phyloP scores from a whole-genome alignment of 2,797 vertebrate species.

The Arremon brunneinucha region DNA sequence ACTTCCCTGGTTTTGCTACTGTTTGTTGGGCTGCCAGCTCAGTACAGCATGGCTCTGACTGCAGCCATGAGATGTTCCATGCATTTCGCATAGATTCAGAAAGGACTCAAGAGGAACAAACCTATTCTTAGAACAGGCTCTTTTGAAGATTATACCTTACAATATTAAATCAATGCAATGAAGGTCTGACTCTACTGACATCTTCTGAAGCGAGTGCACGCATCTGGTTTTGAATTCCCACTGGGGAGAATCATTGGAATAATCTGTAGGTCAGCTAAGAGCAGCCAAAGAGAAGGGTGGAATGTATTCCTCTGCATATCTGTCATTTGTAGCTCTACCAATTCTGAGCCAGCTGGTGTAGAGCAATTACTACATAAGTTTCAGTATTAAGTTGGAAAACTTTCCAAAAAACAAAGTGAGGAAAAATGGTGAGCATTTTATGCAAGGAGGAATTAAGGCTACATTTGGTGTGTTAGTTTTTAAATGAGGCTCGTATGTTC shows the following conservation, averaged over 20 bases:
- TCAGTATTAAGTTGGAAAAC: neutral
- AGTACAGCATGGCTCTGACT: neutral
- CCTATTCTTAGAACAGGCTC: neutral
- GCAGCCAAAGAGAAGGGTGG: neutral
- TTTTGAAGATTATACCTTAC: neutral
- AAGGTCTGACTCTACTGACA: neutral
- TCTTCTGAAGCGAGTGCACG: neutral
- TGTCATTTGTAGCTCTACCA: neutral
- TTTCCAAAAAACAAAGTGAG: neutral
- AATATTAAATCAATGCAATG: neutral
- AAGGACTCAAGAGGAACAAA: neutral
- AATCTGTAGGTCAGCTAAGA: neutral
- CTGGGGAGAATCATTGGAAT: neutral
- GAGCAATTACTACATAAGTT: neutral
- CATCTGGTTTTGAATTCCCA: neutral
- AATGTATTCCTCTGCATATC: neutral
- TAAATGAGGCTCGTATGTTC: conserved; percentile 22
- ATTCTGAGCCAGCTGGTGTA: neutral
- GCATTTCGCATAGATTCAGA: neutral
- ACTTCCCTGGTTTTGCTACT: neutral
- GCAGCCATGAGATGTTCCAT: neutral
- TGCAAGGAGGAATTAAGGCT: conserved; percentile 14
- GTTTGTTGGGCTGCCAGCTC: neutral
- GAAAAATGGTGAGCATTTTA: neutral
- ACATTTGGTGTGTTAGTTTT: conserved; percentile 19